Evolutionary conservation across 2,888 invertebrate genomes (phyloP), one percentile per base, ranked within the genome.

Genomic region (Oligia strigilis): DNA sequence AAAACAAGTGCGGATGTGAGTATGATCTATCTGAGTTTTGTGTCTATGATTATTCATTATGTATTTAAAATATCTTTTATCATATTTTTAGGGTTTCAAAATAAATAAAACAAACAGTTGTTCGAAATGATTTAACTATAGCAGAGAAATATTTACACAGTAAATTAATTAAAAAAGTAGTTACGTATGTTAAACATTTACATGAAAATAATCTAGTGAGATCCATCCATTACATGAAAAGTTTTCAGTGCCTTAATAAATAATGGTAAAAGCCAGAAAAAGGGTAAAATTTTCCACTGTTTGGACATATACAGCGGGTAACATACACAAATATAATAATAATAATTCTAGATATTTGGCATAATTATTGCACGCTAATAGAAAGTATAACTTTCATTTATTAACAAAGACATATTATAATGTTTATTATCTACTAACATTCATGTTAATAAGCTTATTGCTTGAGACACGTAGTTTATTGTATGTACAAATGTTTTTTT

Each of bases 381-480:
- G 83, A 86, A 85, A 83, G 86, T 86, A 81, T 83, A 49, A 83
- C 75, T 85, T 77, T 71, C 80, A 58, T 72, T 3, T 70, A 69
- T 40, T 84, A 85, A 82, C 85, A 77, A 65, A 84, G 67, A 67
- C 69, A 72, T 81, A 67, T 29, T 43, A 74, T 72, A 79, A 80
- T 79, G 46, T 76, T 87, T 84, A 74, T 72, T 87, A 88, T 40
- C 62, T 82, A 85, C 75, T 75, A 78, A 86, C 62, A 81, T 70
- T 75, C 13, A 83, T 67, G n/a, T 77, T 82, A 82, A 81, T 81
- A 90, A 92, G 91, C 90, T 94, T 96, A 96, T 96, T 96, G 96
- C 96, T 96, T 96, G 92, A 89, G 92, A 96, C 96, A 96, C 96
- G 96, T 96, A 92, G 89, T 87, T 87, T 82, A 78, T 58, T 72